Percentiles rank a stretch among this genome's conserved stretches.
These are phyloP conservation scores for Megathymus violae DNA, from an alignment of 1,140 invertebrate species.

Conservation along the genomic window DNA sequence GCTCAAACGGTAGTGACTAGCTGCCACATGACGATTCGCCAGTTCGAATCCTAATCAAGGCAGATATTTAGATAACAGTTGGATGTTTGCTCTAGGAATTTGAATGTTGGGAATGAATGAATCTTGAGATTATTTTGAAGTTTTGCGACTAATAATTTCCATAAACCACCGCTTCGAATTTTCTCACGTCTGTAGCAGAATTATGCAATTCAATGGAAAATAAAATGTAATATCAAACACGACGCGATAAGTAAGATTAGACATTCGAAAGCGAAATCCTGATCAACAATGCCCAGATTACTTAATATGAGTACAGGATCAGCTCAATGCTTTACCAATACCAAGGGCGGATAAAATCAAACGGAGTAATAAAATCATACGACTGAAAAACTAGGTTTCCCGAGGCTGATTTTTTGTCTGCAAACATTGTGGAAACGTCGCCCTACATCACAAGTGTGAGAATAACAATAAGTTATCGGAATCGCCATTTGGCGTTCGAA, in stretches of 20 bases:
- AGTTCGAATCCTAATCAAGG: too few relatives aligned
- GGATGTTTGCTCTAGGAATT: too few relatives aligned
- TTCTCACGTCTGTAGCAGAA: too few relatives aligned
- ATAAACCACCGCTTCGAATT: too few relatives aligned
- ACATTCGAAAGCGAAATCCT: neutral
- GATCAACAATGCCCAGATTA: neutral
- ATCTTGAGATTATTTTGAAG: too few relatives aligned
- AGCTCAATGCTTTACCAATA: constrained; percentile 11
- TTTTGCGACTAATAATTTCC: too few relatives aligned
- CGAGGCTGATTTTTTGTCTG: constrained; percentile 20
- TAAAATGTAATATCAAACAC: too few relatives aligned
- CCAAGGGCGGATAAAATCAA: constrained; percentile 3
- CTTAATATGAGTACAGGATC: neutral
- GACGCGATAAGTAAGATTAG: neutral
- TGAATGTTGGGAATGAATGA: too few relatives aligned
- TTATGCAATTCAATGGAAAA: too few relatives aligned
- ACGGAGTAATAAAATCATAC: constrained; percentile 20
- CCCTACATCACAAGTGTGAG: constrained; percentile 11
- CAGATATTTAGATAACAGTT: too few relatives aligned
- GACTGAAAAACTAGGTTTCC: constrained; percentile 7
- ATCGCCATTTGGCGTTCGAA: constrained; percentile 1
- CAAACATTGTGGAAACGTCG: constrained; percentile 17
- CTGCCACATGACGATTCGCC: too few relatives aligned
- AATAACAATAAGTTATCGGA: constrained; percentile 25
- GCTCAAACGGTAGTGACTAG: too few relatives aligned